Evolutionary conservation across 2,888 invertebrate species (phyloP), one percentile per base, ranked within the genome.

Genomic region (Tinea trinotella): DNA sequence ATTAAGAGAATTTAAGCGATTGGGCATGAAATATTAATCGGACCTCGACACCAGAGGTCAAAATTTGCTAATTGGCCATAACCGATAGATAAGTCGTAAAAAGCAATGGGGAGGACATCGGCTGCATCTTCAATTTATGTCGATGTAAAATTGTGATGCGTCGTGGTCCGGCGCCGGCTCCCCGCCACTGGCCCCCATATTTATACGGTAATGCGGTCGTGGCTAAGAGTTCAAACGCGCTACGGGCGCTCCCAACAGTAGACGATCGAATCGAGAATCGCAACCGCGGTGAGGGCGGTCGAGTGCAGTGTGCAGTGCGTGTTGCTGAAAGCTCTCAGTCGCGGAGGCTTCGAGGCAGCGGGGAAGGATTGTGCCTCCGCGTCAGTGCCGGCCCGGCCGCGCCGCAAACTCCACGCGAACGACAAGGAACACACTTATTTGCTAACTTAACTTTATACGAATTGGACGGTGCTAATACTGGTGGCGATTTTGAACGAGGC

Each of bases 381-480:
- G 78, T 81, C 83, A 85, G 85, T 85, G 85, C 85, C 85, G 85
- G 84, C 82, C 82, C 81, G 82, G 83, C 84, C 85, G 85, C 79
- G 85, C 83, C 83, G 72, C 70, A 68, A 76, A 74, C 70, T 76
- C 68, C 76, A 85, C 85, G 85, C 73, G 73, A 18, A 53, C 52
- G 52, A 46, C 46, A 40, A 22, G 36, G 44, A 40, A 40, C 55
- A 40, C 54, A 44, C 40, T 44, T 59, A 54, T 64, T 70, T 67
- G 64, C 66, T 67, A 61, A 65, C 67, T 66, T 6, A 50, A 50
- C 50, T 50, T 50, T 50, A 50, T 24, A 50, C 50, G 50, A 49
- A 44, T 44, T 44, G 44, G 49, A 49, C 49, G 22, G 22, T 24
- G 20, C 19, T n/a, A 17, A 40, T 10, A 17, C 49, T 17, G 52